Base-by-base conservation (phyloP, 35 echinoderm and acorn worm species). In the Apostichopus californicus region DNA sequence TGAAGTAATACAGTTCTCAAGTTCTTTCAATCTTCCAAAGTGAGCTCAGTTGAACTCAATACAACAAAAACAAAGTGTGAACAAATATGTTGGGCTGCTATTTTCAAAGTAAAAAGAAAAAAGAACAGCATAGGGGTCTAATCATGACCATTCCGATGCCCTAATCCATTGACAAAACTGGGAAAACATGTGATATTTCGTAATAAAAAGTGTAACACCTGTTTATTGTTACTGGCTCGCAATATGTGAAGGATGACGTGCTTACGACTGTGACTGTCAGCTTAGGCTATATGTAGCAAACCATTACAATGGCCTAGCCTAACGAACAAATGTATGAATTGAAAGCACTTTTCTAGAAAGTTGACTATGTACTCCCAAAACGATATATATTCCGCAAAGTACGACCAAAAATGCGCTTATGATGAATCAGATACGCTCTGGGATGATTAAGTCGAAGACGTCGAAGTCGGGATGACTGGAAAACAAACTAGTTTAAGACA, bases 81-180 rank as follows among this genome's bases (percentile, higher is more conserved):
- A 61, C 58, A 9, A 61, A 61, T 61, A 12, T 61, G 58, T 12
- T 61, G 58, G 58, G 12, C 8, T 61, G 7, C 12, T 9, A 61
- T 61, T 12, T 61, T 61, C 6, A 5, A 12, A 12, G 58, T 12
- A 61, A 61, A 61, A 61, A 61, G 12, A 61, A 61, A 61, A 61
- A 61, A 61, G 7, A 12, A 61, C 12, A 61, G 8, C 58, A 61
- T 61, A 61, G 7, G 58, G 58, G 8, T 61, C 12, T 7, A 61
- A 18, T 14, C 71, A 75, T 75, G 11, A 75, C 71, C 71, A 75
- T 18, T 75, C 71, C 71, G n/a, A 22, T 7, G 21, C 71, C 12
- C 71, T 75, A 75, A 75, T 7, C 71, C 71, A 75, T 75, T 22
- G 71, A 75, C 71, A 75, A 75, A 75, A 75, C 71, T 75, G 71